phyloP scores from a whole-genome alignment of 2,113 vertebrate species.

The Laticauda colubrina region DNA sequence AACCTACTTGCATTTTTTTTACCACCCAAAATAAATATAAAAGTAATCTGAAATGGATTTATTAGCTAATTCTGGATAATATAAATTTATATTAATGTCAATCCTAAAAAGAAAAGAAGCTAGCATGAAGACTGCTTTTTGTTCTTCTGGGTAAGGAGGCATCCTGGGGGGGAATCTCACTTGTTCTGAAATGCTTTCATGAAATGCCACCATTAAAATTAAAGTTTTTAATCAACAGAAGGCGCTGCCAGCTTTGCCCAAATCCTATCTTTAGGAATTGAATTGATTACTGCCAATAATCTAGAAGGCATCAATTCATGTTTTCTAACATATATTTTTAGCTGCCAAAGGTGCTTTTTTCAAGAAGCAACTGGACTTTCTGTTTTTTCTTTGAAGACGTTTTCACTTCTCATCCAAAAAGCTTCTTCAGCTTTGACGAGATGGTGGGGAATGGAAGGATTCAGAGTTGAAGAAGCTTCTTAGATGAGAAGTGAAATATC shows the following conservation, averaged over 20 bases:
- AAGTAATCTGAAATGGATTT: background rate
- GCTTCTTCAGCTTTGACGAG: no score
- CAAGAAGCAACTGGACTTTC: no score
- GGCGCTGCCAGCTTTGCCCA: background rate
- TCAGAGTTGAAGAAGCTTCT: no score
- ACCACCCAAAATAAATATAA: background rate
- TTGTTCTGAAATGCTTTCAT: background rate
- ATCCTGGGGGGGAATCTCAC: background rate
- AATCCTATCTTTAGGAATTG: background rate
- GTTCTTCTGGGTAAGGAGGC: background rate
- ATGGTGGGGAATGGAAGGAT: no score
- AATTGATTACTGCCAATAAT: background rate
- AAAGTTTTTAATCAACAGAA: background rate
- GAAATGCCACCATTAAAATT: background rate
- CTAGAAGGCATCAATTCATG: background rate
- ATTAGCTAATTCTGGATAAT: background rate
- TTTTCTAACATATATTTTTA: background rate
- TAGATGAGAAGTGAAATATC: no score
- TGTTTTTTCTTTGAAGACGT: no score
- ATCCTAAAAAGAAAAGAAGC: background rate
- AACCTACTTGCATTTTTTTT: background rate
- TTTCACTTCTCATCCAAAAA: no score
- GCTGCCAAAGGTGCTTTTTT: no score
- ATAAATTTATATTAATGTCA: background rate
- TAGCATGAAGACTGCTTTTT: background rate